Evolutionary conservation across 2,113 vertebrate species (phyloP).

Genomic region (zebrafish (Danio rerio)): DNA sequence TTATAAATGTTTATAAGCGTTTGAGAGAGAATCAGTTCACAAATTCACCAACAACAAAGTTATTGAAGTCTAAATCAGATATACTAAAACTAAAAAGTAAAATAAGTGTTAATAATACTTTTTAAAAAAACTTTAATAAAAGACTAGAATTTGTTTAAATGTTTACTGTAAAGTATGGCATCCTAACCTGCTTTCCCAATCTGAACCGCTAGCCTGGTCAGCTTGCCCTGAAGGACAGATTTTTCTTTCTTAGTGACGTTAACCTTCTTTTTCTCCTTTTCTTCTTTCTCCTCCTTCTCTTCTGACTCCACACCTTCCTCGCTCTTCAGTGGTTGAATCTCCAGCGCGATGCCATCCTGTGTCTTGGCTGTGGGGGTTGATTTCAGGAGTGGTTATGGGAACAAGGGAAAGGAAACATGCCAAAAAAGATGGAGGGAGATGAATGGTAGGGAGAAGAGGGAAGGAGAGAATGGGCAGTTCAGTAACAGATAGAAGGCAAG

Average conservation of each 20-base stretch:
- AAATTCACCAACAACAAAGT: no score
- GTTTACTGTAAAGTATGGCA: no score
- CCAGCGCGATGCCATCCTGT: conserved; percentile 94
- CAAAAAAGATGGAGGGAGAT: background rate
- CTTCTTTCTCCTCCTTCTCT: conserved; percentile 89
- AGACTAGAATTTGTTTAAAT: no score
- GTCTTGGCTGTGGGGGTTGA: conserved; percentile 86
- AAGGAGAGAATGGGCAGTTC: conserved; percentile 48
- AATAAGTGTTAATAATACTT: no score
- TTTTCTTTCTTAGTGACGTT: conserved; percentile 96
- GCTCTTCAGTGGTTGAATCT: conserved; percentile 96
- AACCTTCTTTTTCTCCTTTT: conserved; percentile 88
- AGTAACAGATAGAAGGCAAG: conserved; percentile 39
- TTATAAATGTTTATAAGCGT: no score
- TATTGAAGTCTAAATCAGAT: no score
- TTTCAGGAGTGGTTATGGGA: conserved; percentile 61
- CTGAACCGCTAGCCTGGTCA: conserved; percentile 92
- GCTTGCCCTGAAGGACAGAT: conserved; percentile 96
- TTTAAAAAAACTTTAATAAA: no score
- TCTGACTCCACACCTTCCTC: conserved; percentile 89
- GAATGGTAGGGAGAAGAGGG: conserved; percentile 40
- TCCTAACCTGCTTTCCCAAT: conserved; percentile 89
- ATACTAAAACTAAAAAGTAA: no score
- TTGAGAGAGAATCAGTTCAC: no score
- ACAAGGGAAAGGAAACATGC: conserved; percentile 58